phyloP scores from a whole-genome alignment of 2,888 invertebrate species.

The Sminthurinus aureus region DNA sequence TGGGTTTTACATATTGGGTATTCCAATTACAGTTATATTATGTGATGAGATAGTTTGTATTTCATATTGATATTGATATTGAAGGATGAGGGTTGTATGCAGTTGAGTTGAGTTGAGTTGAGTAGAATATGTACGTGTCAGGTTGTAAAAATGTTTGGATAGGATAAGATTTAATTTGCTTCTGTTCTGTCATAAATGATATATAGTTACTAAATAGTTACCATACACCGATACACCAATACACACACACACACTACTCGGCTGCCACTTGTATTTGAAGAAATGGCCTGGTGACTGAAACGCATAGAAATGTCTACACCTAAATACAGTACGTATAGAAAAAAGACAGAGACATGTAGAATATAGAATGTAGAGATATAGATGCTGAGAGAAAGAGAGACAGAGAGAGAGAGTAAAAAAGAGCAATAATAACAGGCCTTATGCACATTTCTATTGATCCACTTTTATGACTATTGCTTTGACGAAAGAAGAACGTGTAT shows the following conservation, averaged over 20 bases:
- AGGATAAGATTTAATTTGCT: constrained; percentile 23
- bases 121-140: background rate
- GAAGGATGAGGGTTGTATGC: no score
- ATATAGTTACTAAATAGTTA: constrained; percentile 20
- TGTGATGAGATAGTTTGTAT: no score
- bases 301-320: constrained; percentile 20
- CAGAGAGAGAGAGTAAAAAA: no score
- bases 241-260: background rate
- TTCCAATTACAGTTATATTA: no score
- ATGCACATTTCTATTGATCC: constrained; percentile 38
- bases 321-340: background rate
- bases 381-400: no score
- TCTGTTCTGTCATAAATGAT: constrained; percentile 18
- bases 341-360: background rate
- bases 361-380: no score
- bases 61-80: no score
- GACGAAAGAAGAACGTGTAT: constrained; percentile 45
- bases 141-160: constrained; percentile 21
- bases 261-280: constrained; percentile 4
- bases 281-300: constrained; percentile 10
- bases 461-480: constrained; percentile 43
- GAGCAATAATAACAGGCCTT: constrained; percentile 17
- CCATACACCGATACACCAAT: background rate
- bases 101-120: background rate
- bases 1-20: no score